These are phyloP conservation scores for Idris sp. DNA, from an alignment of 1,140 invertebrate species.

Conservation along the genomic window DNA sequence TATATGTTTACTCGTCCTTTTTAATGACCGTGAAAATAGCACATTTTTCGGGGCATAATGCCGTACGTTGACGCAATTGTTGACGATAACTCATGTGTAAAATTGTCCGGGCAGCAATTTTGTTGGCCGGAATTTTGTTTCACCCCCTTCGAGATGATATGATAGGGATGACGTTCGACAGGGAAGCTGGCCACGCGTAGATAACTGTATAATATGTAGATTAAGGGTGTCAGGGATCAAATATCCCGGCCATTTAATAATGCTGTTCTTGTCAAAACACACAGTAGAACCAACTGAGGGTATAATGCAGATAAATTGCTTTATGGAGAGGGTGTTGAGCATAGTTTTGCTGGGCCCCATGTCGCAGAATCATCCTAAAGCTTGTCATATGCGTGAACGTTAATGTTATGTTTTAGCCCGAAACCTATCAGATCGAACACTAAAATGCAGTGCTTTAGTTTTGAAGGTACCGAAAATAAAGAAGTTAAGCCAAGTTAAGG, in stretches of 20 bases:
- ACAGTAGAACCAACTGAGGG: constrained; percentile 75
- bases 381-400: constrained; percentile 62
- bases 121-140: constrained; percentile 47
- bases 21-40: constrained; percentile 41
- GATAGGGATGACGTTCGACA: constrained; percentile 36
- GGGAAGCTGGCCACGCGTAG: constrained; percentile 71
- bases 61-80: constrained; percentile 11
- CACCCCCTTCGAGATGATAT: constrained; percentile 39
- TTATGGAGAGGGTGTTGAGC: constrained; percentile 68
- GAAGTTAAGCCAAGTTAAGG: no score
- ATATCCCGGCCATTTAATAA: constrained; percentile 79
- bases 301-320: constrained; percentile 79
- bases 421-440: no score
- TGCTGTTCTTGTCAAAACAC: constrained; percentile 79
- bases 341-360: constrained; percentile 44
- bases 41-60: constrained; percentile 25
- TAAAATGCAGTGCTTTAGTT: no score
- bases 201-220: constrained; percentile 78
- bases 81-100: constrained; percentile 53
- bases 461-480: no score
- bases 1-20: constrained; percentile 12
- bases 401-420: no score
- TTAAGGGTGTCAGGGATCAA: constrained; percentile 78
- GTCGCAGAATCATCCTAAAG: constrained; percentile 22
- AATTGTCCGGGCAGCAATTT: constrained; percentile 50